A percentile compares a stretch with the other conserved stretches of the same genome.
Evolutionary conservation across 2,888 invertebrate genomes (phyloP).

Genomic region (Caenorhabditis drosophilae): DNA sequence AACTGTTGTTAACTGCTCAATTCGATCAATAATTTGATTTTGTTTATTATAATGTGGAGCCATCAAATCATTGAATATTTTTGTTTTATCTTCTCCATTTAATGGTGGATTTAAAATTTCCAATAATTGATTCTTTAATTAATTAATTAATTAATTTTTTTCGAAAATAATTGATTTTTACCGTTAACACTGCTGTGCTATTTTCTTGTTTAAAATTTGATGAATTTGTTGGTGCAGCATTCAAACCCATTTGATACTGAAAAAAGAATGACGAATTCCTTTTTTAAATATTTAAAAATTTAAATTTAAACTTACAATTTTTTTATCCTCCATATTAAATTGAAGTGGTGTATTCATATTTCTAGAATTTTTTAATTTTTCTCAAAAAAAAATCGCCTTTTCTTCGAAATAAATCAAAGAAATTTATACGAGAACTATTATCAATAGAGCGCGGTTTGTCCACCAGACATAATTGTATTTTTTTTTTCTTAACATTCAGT

Average conservation of each 20-base stretch:
- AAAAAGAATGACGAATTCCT: conserved; percentile 5
- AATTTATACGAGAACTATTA: too few species aligned
- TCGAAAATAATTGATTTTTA: conserved; percentile 1
- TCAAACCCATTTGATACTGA: conserved; percentile 35
- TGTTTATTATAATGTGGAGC: conserved; percentile 34
- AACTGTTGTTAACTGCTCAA: conserved; percentile 11
- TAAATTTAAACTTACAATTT: too few species aligned
- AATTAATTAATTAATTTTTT: not conserved
- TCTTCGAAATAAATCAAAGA: too few species aligned
- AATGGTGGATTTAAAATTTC: conserved; percentile 24
- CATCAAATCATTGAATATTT: conserved; percentile 18
- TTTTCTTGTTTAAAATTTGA: conserved; percentile 13
- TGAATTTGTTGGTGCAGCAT: conserved; percentile 15
- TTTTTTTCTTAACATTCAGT: too few species aligned
- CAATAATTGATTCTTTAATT: conserved; percentile 27
- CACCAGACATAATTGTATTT: not conserved
- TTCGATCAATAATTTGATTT: conserved; percentile 20
- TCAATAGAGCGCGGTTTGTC: not conserved
- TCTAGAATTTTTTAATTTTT: not conserved
- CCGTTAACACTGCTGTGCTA: conserved; percentile 10
- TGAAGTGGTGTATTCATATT: not conserved
- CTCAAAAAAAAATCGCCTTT: too few species aligned
- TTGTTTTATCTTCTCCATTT: conserved; percentile 16
- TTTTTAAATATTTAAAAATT: not conserved
- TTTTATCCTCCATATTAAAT: conserved; percentile 1